Evolutionary conservation across 2,888 invertebrate genomes (phyloP), one percentile per base, ranked within the genome.

Genomic region (Theretra japonica): DNA sequence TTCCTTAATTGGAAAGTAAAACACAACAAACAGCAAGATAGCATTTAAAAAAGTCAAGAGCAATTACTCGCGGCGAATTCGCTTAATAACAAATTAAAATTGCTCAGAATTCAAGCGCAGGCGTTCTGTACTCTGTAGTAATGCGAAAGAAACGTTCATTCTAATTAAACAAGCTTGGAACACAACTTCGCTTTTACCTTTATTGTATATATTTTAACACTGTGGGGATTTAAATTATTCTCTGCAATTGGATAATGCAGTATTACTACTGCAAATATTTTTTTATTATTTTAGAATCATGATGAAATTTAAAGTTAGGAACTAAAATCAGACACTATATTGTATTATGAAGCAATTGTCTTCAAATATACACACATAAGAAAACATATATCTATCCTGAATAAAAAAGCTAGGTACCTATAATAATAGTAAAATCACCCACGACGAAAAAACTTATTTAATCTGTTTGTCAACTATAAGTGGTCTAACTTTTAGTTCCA

Each of bases 61-160:
- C 53, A 53, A 53, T 69, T n/a, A 17, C 30, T 28, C 19, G 53
- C 8, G 53, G 50, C 25, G 53, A 50, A 53, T 68, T 53, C 11
- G n/a, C 50, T 25, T 23, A 23, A 59, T 57, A 28, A 30, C n/a
- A 23, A 65, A 56, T 71, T n/a, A 57, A 30, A 53, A 65, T 71
- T 71, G 70, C 70, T 71, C 53, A 23, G 65, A 62, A 0, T 65
- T 71, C 7, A 56, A 56, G 23, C 23, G 41, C 56, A 71, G 70
- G 70, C 70, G 41, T 65, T 56, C n/a, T 56, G n/a, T 8, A 68
- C 56, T 56, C 15, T 69, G 19, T 8, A 68, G 28, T 28, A 53
- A 28, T 53, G 28, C 65, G 28, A 53, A 69, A 50, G 28, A 53
- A 69, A 56, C 30, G 30, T 69, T 17, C 15, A 53, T 62, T 70